These are phyloP conservation scores for Oncorhynchus kisutch DNA, from an alignment of 2,113 vertebrate species.

Conservation along the genomic window DNA sequence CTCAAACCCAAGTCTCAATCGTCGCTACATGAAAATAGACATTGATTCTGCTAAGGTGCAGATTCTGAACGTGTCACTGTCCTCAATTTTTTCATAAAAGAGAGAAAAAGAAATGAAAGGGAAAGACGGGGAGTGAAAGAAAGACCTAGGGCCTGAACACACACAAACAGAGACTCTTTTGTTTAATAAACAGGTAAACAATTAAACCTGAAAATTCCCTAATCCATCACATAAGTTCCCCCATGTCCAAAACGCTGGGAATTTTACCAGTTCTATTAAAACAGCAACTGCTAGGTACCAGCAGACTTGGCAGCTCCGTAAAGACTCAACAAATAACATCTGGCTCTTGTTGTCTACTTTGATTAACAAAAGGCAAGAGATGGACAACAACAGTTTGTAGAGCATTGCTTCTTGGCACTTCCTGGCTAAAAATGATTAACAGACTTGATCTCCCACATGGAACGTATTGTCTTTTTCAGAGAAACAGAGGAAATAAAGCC, in stretches of 20 bases:
- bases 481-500: slow-evolving; percentile 36
- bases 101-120: neutral
- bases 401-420: slow-evolving; percentile 63
- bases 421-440: slow-evolving; percentile 54
- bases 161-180: neutral
- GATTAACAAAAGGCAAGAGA: slow-evolving; percentile 56
- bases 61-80: neutral
- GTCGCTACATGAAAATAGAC: neutral
- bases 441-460: slow-evolving; percentile 55
- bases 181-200: slow-evolving; percentile 55
- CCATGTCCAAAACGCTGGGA: slow-evolving; percentile 47
- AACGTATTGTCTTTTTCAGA: slow-evolving; percentile 30
- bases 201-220: slow-evolving; percentile 47
- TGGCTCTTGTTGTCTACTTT: slow-evolving; percentile 61
- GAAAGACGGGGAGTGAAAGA: neutral
- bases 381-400: slow-evolving; percentile 57
- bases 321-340: slow-evolving; percentile 68
- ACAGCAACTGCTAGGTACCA: slow-evolving; percentile 59
- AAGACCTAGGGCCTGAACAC: neutral
- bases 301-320: slow-evolving; percentile 51
- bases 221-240: slow-evolving; percentile 52
- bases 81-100: neutral
- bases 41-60: neutral
- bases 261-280: slow-evolving; percentile 64
- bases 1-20: neutral